Conservation (phyloP, 2,113 vertebrate species). For the Rafetus swinhoei region DNA sequence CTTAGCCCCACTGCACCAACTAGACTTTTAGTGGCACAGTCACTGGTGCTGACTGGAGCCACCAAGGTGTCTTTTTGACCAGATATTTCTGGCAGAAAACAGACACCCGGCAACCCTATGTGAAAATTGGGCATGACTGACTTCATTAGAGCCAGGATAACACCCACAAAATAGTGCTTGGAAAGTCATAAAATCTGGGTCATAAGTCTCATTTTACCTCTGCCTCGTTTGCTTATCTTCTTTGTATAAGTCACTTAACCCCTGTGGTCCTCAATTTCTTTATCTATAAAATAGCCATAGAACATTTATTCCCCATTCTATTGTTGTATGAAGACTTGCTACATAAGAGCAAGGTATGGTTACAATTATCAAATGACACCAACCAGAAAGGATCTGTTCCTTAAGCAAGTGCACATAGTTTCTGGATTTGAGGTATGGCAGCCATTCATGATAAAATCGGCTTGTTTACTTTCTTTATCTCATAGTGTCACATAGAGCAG, state of each 20-base stretch:
- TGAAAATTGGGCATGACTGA: neutral
- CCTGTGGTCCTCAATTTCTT: neutral
- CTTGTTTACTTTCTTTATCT: slow-evolving; percentile 66
- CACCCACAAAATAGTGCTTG: neutral
- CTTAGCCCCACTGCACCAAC: too few species aligned
- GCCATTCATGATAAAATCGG: slow-evolving; percentile 25
- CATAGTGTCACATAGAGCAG: slow-evolving; percentile 67
- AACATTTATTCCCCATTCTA: slow-evolving; percentile 1
- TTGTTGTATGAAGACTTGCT: neutral
- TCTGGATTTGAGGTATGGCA: slow-evolving; percentile 26
- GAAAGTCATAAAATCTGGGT: neutral
- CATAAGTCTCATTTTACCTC: neutral
- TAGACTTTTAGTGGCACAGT: too few species aligned
- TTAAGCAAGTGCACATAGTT: neutral
- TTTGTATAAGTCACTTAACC: slow-evolving; percentile 8
- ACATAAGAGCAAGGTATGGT: neutral
- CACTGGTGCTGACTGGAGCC: too few species aligned
- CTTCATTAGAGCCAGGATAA: neutral
- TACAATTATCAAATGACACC: neutral
- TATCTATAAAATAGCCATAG: neutral
- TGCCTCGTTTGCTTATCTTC: slow-evolving; percentile 30
- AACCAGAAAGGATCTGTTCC: slow-evolving; percentile 35
- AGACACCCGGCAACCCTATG: too few species aligned
- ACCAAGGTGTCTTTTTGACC: too few species aligned
- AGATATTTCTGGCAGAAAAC: too few species aligned